Conservation (phyloP, 2,113 vertebrate species). For the western clawed frog (Xenopus tropicalis) region DNA sequence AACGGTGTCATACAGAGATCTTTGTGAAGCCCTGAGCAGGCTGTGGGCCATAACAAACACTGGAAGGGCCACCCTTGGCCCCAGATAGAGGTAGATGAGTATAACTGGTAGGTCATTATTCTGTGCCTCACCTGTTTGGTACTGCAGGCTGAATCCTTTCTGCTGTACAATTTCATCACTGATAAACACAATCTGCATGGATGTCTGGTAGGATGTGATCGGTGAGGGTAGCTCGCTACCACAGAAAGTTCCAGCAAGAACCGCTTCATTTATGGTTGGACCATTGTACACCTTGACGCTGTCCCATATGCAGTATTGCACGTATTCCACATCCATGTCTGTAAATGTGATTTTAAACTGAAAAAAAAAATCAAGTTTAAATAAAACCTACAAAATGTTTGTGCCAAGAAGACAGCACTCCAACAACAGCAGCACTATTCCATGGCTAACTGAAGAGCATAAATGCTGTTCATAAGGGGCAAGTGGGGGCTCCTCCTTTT, state of each 20-base stretch:
- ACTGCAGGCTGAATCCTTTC: slow-evolving; percentile 18
- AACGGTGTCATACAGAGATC: too few relatives aligned
- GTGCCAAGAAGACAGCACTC: too few relatives aligned
- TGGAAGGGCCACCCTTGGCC: too few relatives aligned
- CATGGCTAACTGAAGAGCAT: too few relatives aligned
- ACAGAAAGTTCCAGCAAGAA: neutral
- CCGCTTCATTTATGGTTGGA: neutral
- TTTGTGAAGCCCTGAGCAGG: too few relatives aligned
- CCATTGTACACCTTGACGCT: slow-evolving; percentile 4
- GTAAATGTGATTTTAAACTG: slow-evolving; percentile 27
- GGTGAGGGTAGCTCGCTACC: slow-evolving; percentile 1
- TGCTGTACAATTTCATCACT: neutral
- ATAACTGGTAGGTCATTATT: too few relatives aligned
- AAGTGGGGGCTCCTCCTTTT: too few relatives aligned
- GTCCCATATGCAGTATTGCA: neutral
- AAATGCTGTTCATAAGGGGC: too few relatives aligned
- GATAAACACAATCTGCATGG: slow-evolving; percentile 14
- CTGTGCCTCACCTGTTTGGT: slow-evolving; percentile 3
- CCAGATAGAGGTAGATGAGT: too few relatives aligned
- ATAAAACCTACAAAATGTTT: neutral
- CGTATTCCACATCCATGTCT: neutral
- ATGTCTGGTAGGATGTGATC: neutral
- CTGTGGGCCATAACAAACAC: too few relatives aligned
- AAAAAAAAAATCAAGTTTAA: neutral
- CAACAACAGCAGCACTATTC: too few relatives aligned